Conservation (phyloP, 64 coral and sea anemone species). For the Acropora tenuis region DNA sequence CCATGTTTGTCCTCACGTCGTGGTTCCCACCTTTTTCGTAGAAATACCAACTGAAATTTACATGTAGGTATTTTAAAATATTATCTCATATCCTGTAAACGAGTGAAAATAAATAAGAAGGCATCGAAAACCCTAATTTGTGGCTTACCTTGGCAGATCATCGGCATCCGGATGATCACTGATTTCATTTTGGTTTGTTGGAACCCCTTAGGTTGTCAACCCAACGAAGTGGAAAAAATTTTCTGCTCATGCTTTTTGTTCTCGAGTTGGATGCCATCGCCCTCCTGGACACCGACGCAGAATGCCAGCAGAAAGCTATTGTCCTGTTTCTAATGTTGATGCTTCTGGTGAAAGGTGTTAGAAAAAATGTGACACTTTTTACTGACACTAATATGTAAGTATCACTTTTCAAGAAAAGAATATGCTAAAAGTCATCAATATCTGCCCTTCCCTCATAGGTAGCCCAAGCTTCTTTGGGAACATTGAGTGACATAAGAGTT, state of each 20-base stretch:
- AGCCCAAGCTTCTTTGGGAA: too few relatives aligned
- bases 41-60: not conserved
- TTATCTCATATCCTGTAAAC: not conserved
- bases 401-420: not conserved
- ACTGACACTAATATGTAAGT: not conserved
- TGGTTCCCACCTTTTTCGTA: not conserved
- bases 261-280: not conserved
- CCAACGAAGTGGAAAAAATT: not conserved
- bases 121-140: not conserved
- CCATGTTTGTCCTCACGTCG: too few relatives aligned
- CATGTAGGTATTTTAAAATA: not conserved
- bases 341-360: slow-evolving; percentile 2
- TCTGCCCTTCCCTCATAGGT: too few relatives aligned
- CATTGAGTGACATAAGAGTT: too few relatives aligned
- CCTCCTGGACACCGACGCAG: not conserved
- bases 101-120: not conserved
- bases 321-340: not conserved
- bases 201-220: not conserved
- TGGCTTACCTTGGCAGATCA: not conserved
- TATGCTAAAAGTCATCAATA: not conserved
- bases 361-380: not conserved
- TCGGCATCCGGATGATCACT: not conserved
- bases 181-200: not conserved
- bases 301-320: not conserved
- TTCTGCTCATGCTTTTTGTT: not conserved